Percentiles rank a stretch among this genome's conserved stretches.
Conservation (phyloP, 2,797 vertebrate genomes). For the Esox lucius region DNA sequence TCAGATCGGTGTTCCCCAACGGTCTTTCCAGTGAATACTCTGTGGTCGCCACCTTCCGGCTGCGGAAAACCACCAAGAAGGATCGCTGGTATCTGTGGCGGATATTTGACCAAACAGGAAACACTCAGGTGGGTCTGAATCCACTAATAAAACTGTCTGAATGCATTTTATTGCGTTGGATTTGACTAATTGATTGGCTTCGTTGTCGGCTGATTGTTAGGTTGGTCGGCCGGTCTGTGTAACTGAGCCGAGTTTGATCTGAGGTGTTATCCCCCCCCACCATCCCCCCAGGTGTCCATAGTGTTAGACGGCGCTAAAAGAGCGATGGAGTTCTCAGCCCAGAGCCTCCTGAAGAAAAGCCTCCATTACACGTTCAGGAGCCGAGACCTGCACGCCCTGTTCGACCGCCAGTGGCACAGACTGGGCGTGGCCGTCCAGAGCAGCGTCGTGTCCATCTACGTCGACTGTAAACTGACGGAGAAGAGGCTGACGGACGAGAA, state of each 20-base stretch:
- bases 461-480: constrained; percentile 92
- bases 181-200: neutral
- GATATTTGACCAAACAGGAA: constrained; percentile 84
- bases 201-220: neutral
- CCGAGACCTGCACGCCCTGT: constrained; percentile 88
- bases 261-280: neutral
- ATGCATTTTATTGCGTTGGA: neutral
- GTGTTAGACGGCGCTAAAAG: constrained; percentile 89
- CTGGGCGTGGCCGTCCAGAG: constrained; percentile 85
- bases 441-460: constrained; percentile 82
- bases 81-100: constrained; percentile 96
- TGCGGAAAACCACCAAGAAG: constrained; percentile 89
- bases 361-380: constrained; percentile 88
- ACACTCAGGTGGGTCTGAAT: constrained; percentile 80
- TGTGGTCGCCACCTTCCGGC: constrained; percentile 82
- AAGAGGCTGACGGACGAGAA: constrained; percentile 79
- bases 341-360: constrained; percentile 74
- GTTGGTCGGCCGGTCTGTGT: neutral
- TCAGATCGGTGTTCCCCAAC: constrained; percentile 85
- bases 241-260: neutral
- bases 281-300: constrained; percentile 80
- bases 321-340: constrained; percentile 85
- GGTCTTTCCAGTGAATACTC: constrained; percentile 89
- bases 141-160: neutral
- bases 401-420: constrained; percentile 97